Conservation (phyloP, 2,888 invertebrate species). For the Bombylius major region DNA sequence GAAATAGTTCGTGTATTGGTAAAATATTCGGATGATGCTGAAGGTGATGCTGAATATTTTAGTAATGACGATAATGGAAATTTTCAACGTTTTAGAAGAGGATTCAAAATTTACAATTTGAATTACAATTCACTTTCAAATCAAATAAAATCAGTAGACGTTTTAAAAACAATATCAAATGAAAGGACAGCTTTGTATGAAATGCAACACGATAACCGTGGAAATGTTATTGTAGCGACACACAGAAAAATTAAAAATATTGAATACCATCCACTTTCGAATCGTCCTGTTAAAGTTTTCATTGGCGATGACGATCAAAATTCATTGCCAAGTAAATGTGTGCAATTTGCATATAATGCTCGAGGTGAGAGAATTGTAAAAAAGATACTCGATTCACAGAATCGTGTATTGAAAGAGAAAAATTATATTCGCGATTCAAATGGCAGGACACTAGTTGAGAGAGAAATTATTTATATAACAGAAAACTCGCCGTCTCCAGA, state of each 20-base stretch:
- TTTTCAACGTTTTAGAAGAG: too few relatives aligned
- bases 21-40: too few relatives aligned
- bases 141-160: too few relatives aligned
- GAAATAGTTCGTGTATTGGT: too few relatives aligned
- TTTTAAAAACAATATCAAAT: too few relatives aligned
- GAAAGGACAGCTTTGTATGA: too few relatives aligned
- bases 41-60: too few relatives aligned
- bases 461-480: conserved; percentile 2
- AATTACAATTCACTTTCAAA: too few relatives aligned
- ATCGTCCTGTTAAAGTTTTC: conserved; percentile 1
- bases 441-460: conserved; percentile 6
- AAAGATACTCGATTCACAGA: background rate
- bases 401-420: background rate
- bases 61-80: too few relatives aligned
- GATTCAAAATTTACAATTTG: too few relatives aligned
- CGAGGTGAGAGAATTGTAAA: conserved; percentile 7
- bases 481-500: background rate
- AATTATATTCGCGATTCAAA: conserved; percentile 8
- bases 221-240: conserved; percentile 15
- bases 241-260: conserved; percentile 15
- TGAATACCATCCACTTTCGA: conserved; percentile 14
- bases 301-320: conserved; percentile 2
- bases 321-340: background rate
- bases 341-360: background rate
- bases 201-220: conserved; percentile 9